A percentile compares a stretch with the other conserved stretches of the same genome.
phyloP scores from a whole-genome alignment of 2,113 vertebrate genomes.

The Felis chaus region DNA sequence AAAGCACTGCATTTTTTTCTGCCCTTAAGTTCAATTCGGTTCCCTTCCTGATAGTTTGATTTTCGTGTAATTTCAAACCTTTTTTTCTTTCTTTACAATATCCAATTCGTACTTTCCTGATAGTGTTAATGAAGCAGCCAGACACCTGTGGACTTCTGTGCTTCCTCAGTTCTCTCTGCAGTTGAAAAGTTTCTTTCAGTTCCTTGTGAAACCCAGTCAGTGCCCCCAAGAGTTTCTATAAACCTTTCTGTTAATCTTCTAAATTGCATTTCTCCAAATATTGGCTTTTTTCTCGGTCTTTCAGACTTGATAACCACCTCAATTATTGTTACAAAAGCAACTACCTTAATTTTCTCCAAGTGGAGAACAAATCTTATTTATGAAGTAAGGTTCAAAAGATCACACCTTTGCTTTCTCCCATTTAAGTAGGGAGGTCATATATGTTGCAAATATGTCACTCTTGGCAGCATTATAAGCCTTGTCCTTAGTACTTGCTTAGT shows the following conservation, averaged over 20 bases:
- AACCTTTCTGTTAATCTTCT: constrained; percentile 42
- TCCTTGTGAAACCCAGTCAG: background rate
- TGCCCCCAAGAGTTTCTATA: background rate
- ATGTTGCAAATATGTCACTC: background rate
- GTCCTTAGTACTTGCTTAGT: background rate
- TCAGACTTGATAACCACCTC: background rate
- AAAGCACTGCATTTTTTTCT: constrained; percentile 1
- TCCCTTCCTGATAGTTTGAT: background rate
- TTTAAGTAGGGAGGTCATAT: constrained; percentile 6
- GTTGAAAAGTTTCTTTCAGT: background rate
- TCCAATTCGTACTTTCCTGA: background rate
- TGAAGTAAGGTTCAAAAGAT: background rate
- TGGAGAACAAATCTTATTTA: constrained; percentile 7
- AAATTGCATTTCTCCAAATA: constrained; percentile 30
- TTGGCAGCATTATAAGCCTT: background rate
- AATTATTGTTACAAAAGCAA: background rate
- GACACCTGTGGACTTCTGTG: background rate
- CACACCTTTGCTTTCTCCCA: background rate
- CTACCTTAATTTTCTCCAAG: background rate
- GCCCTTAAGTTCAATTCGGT: background rate
- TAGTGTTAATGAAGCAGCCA: background rate
- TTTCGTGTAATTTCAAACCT: background rate
- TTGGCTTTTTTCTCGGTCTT: background rate
- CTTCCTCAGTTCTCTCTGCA: background rate
- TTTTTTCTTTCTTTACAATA: background rate